A percentile compares a stretch with the other conserved stretches of the same genome.
phyloP scores from a whole-genome alignment of 2,113 vertebrate genomes.

The Protomyctophum bolini region DNA sequence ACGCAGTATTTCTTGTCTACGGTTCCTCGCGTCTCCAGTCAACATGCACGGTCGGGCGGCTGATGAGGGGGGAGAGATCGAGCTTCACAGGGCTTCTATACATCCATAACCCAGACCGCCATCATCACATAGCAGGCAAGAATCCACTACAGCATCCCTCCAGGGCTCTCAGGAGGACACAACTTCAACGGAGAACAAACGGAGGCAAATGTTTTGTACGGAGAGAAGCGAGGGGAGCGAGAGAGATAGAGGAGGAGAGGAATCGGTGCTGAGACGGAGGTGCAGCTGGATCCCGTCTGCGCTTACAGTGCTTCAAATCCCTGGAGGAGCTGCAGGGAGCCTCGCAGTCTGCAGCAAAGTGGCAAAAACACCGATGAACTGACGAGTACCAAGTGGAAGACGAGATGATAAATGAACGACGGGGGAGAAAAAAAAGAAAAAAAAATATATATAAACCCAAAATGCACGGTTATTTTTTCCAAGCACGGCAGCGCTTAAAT shows the following conservation, averaged over 20 bases:
- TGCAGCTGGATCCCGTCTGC: conserved; percentile 53
- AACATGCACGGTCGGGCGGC: conserved; percentile 10
- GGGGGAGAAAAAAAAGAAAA: conserved; percentile 20
- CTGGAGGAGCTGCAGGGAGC: conserved; percentile 35
- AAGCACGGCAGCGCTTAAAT: conserved; percentile 36
- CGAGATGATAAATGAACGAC: conserved; percentile 8
- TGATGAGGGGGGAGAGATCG: neutral
- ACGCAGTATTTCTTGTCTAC: conserved; percentile 33
- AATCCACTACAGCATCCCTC: conserved; percentile 47
- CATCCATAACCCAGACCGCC: conserved; percentile 54
- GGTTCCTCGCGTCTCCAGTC: conserved; percentile 25
- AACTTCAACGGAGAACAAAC: conserved; percentile 26
- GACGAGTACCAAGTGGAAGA: conserved; percentile 20
- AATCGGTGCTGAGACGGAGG: conserved; percentile 35
- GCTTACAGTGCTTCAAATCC: conserved; percentile 50
- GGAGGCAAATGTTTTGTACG: conserved; percentile 12
- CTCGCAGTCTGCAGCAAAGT: conserved; percentile 39
- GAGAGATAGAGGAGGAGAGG: conserved; percentile 12
- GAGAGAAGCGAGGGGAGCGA: conserved; percentile 34
- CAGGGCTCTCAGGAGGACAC: conserved; percentile 20
- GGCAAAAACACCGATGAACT: conserved; percentile 42
- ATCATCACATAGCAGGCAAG: conserved; percentile 18
- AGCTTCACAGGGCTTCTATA: conserved; percentile 56
- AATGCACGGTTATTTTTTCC: conserved; percentile 55
- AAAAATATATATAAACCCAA: conserved; percentile 14